Conservation (phyloP, 2,888 invertebrate genomes). For the Oscheius sp. region DNA sequence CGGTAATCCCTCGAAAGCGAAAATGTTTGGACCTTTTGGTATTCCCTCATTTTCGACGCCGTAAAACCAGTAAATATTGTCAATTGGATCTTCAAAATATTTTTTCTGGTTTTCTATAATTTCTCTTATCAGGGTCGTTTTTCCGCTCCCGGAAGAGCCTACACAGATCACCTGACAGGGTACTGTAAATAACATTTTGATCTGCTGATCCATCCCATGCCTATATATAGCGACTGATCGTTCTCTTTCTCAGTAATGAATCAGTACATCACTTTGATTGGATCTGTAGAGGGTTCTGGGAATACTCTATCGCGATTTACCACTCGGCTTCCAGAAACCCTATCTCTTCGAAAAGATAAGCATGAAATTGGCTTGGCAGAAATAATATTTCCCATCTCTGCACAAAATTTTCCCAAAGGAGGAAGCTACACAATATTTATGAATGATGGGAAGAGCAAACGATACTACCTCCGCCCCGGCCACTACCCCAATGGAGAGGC, state of each 20-base stretch:
- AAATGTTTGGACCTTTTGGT: no score
- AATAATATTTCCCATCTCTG: background rate
- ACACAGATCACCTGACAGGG: background rate
- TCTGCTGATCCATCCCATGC: no score
- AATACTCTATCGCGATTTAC: background rate
- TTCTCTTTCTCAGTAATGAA: background rate
- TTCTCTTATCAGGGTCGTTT: background rate
- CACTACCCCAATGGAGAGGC: background rate
- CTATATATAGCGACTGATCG: no score
- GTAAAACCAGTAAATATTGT: background rate
- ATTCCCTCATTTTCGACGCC: constrained; percentile 10
- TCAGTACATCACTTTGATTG: background rate
- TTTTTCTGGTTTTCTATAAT: background rate
- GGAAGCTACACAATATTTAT: background rate
- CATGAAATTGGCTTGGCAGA: background rate
- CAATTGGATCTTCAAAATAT: background rate
- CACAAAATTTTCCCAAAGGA: background rate
- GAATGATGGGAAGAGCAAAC: background rate
- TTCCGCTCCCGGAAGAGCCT: background rate
- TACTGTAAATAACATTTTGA: no score
- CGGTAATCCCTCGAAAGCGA: no score
- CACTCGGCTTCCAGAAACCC: background rate
- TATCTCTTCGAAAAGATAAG: background rate
- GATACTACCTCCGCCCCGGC: background rate
- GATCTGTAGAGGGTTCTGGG: background rate